These are phyloP conservation scores for Arbacia lixula DNA, from an alignment of 53 echinoderm and acorn worm genomes.

Conservation along the genomic window DNA sequence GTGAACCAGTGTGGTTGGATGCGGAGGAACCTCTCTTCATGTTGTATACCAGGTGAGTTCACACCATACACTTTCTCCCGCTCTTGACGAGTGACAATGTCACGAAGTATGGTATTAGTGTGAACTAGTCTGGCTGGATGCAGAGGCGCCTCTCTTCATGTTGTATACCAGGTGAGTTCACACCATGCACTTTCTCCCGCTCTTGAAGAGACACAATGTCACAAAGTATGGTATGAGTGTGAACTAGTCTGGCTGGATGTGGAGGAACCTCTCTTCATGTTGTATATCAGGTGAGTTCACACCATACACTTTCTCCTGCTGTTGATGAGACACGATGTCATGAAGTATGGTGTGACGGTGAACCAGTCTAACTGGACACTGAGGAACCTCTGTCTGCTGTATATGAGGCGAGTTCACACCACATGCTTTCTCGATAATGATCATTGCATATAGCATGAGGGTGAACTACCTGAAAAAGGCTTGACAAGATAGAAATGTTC, in stretches of 20 bases:
- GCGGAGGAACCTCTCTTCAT: constrained; percentile 97
- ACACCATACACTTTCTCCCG: not conserved
- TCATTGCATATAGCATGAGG: no score
- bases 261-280: constrained; percentile 94
- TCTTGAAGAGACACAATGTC: no score
- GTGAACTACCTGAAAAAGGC: no score
- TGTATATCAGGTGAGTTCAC: constrained; percentile 85
- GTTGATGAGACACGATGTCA: no score
- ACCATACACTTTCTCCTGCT: not conserved
- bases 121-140: constrained; percentile 88
- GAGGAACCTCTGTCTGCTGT: constrained; percentile 96
- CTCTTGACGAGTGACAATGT: no score
- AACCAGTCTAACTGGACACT: constrained; percentile 86
- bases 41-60: constrained; percentile 88
- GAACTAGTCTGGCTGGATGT: constrained; percentile 90
- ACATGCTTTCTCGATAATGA: no score
- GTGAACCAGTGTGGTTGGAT: constrained; percentile 89
- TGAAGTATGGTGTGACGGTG: constrained; percentile 79
- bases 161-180: constrained; percentile 87
- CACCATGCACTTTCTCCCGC: not conserved
- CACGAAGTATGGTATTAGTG: constrained; percentile 80
- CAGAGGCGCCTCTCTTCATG: constrained; percentile 93
- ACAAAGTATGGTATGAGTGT: constrained; percentile 78
- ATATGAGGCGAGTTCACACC: constrained; percentile 76
- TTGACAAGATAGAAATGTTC: no score